Conservation (phyloP, 1,140 invertebrate species). For the Oreohelix idahoensis region DNA sequence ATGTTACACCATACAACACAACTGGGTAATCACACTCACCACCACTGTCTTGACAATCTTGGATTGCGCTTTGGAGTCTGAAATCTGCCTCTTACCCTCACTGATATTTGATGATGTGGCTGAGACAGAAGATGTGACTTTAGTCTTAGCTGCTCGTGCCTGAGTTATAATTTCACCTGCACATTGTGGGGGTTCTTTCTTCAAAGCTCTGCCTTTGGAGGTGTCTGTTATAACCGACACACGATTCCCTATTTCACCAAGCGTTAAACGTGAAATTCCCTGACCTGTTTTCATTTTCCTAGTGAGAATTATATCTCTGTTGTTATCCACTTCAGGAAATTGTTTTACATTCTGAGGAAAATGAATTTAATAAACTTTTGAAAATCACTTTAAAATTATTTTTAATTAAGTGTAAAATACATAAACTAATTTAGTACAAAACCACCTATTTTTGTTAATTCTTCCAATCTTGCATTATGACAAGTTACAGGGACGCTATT, state of each 20-base stretch:
- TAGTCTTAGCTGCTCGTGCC: not conserved
- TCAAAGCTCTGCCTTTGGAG: constrained; percentile 45
- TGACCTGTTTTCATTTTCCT: not conserved
- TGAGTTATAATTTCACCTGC: constrained; percentile 19
- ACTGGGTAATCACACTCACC: not conserved
- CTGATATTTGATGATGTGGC: not conserved
- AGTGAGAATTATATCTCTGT: not conserved
- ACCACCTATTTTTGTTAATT: not conserved
- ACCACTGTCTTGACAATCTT: not conserved
- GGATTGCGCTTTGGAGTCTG: not conserved
- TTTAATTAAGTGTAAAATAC: not conserved
- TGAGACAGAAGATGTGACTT: not conserved
- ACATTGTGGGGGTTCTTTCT: constrained; percentile 62
- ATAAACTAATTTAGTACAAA: not conserved
- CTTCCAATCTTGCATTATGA: not conserved
- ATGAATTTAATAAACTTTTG: too few relatives aligned
- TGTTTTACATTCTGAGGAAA: not conserved
- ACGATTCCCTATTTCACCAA: constrained; percentile 70
- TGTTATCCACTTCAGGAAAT: not conserved
- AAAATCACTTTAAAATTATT: not conserved
- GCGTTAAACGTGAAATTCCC: constrained; percentile 46
- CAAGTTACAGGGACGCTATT: not conserved
- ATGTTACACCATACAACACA: too few relatives aligned
- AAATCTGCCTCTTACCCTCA: not conserved
- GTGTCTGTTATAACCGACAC: constrained; percentile 64